Percentiles rank a stretch among this genome's conserved stretches.
Conservation (phyloP, 2,888 invertebrate species). For the Scaptomyza parva region DNA sequence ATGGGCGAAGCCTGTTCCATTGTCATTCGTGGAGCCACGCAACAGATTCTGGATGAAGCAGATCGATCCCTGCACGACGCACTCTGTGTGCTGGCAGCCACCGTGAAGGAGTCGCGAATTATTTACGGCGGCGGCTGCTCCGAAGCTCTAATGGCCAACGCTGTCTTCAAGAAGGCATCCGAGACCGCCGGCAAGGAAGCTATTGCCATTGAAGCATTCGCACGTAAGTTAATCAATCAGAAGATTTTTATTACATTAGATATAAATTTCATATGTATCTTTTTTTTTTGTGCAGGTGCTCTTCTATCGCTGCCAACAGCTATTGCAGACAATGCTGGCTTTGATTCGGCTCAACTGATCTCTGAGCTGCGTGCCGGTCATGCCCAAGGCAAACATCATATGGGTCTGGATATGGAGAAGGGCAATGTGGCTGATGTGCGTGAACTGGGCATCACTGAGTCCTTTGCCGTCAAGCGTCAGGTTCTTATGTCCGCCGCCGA, state of each 20-base stretch:
- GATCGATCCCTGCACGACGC: constrained; percentile 99
- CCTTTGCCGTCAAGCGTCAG: constrained; percentile 98
- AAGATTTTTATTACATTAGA: neutral
- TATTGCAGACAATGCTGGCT: constrained; percentile 99
- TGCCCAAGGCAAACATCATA: constrained; percentile 90
- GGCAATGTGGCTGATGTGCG: constrained; percentile 96
- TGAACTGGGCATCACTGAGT: constrained; percentile 96
- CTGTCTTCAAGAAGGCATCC: constrained; percentile 92
- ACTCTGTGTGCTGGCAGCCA: constrained; percentile 97
- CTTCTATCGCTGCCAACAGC: constrained; percentile 95
- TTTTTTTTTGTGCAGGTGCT: constrained; percentile 85
- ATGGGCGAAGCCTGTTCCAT: constrained; percentile 98
- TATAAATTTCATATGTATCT: neutral
- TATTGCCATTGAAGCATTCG: constrained; percentile 98
- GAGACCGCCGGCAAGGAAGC: constrained; percentile 98
- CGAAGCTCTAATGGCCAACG: constrained; percentile 98
- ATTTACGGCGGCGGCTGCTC: constrained; percentile 97
- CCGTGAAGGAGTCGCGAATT: constrained; percentile 96
- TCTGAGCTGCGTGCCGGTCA: constrained; percentile 97
- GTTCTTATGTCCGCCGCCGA: constrained; percentile 97
- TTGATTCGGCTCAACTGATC: constrained; percentile 97
- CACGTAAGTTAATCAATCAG: constrained; percentile 85
- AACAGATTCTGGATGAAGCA: constrained; percentile 99
- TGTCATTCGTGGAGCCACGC: constrained; percentile 98
- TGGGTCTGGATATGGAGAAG: constrained; percentile 92